Conservation (phyloP, 2,888 invertebrate genomes). For the Drosophila emarginata region DNA sequence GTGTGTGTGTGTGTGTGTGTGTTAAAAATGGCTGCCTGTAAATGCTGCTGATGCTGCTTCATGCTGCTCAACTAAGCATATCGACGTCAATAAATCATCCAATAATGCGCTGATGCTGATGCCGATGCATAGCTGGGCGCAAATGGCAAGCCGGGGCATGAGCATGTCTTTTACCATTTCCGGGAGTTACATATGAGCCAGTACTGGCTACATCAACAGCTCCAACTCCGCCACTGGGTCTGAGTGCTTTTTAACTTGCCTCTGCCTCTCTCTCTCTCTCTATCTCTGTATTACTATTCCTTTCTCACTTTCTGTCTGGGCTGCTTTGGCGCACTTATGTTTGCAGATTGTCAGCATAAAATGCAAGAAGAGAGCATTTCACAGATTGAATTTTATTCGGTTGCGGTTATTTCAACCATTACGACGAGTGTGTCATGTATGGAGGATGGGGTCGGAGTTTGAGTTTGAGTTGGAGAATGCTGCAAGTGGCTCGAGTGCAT, state of each 20-base stretch:
- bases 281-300: neutral
- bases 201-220: conserved; percentile 29
- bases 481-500: conserved; percentile 42
- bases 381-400: conserved; percentile 73
- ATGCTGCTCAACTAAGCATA: conserved; percentile 80
- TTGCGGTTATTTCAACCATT: conserved; percentile 65
- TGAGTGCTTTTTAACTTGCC: conserved; percentile 72
- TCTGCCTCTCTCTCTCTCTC: conserved; percentile 25
- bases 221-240: conserved; percentile 19
- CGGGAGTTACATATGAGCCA: conserved; percentile 61
- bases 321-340: conserved; percentile 60
- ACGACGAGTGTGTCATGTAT: conserved; percentile 25
- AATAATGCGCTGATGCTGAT: conserved; percentile 75
- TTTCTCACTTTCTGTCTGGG: conserved; percentile 56
- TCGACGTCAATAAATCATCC: conserved; percentile 82
- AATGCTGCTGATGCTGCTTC: conserved; percentile 50
- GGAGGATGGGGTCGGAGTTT: neutral
- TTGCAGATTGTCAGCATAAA: conserved; percentile 70
- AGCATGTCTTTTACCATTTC: conserved; percentile 65
- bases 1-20: conserved; percentile 9
- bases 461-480: neutral
- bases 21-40: conserved; percentile 64
- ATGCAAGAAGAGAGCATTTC: conserved; percentile 65
- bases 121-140: conserved; percentile 45
- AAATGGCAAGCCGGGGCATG: conserved; percentile 44